Conservation (phyloP, 1,140 invertebrate genomes). For the Halictus rubicundus region DNA sequence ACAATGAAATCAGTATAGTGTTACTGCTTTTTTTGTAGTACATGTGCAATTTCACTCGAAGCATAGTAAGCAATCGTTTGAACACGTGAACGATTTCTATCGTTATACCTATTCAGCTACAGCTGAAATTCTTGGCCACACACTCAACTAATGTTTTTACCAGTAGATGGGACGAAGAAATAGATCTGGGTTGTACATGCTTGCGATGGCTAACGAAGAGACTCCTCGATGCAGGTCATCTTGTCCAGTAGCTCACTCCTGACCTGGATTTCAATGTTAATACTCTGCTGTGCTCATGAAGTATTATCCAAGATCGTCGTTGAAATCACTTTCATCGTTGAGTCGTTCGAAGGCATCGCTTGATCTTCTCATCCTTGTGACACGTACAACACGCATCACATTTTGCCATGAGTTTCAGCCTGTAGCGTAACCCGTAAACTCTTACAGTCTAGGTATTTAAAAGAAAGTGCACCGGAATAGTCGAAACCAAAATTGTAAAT, state of each 20-base stretch:
- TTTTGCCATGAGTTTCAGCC: slow-evolving; percentile 15
- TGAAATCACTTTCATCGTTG: neutral
- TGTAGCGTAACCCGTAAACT: slow-evolving; percentile 27
- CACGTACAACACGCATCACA: neutral
- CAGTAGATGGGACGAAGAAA: neutral
- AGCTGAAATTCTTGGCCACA: slow-evolving; percentile 7
- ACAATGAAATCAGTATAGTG: slow-evolving; percentile 75
- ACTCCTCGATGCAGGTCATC: neutral
- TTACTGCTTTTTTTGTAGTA: slow-evolving; percentile 76
- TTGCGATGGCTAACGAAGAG: neutral
- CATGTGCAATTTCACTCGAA: slow-evolving; percentile 68
- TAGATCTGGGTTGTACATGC: neutral
- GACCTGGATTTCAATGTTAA: too few species aligned
- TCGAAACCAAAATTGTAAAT: slow-evolving; percentile 22
- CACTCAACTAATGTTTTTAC: neutral
- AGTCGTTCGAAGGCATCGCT: neutral
- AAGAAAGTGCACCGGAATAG: slow-evolving; percentile 52
- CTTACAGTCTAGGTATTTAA: slow-evolving; percentile 46
- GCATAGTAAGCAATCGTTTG: slow-evolving; percentile 65
- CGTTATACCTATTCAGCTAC: slow-evolving; percentile 26
- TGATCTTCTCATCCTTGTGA: neutral
- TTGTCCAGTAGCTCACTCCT: too few species aligned
- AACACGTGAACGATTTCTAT: slow-evolving; percentile 68
- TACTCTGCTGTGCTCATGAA: neutral
- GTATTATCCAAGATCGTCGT: neutral